Evolutionary conservation across 2,113 vertebrate species (phyloP).

Genomic region (Platycercus adscitus): DNA sequence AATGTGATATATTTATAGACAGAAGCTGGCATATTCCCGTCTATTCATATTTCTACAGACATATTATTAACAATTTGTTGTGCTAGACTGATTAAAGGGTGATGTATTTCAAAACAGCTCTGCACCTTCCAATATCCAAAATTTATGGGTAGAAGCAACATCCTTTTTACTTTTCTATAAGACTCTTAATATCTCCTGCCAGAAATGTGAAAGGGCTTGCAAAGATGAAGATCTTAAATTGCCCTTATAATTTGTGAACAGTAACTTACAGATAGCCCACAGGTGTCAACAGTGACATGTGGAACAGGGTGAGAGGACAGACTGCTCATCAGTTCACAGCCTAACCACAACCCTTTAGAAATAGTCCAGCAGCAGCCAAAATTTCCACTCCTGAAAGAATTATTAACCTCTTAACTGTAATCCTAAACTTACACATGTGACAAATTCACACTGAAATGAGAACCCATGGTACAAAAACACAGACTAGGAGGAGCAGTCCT

Average conservation of each 20-base stretch:
- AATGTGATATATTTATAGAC: neutral
- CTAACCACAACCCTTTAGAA: neutral
- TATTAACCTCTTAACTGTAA: neutral
- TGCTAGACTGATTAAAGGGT: neutral
- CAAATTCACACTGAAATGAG: neutral
- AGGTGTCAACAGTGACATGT: neutral
- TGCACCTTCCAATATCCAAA: neutral
- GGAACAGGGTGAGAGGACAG: neutral
- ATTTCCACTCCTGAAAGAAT: neutral
- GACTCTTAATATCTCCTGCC: neutral
- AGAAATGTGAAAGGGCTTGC: neutral
- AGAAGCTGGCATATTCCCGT: neutral
- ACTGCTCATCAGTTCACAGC: neutral
- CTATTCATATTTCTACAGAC: neutral
- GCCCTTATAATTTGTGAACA: neutral
- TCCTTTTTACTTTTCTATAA: neutral
- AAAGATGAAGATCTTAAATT: neutral
- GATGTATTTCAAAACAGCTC: neutral
- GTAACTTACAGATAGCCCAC: neutral
- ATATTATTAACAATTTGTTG: neutral
- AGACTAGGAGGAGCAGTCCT: neutral
- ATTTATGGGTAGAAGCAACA: neutral
- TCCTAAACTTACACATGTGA: fast-evolving
- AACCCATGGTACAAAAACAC: neutral
- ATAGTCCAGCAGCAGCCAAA: neutral